Evolutionary conservation across 2,888 invertebrate species (phyloP).

Genomic region (Theretra japonica): DNA sequence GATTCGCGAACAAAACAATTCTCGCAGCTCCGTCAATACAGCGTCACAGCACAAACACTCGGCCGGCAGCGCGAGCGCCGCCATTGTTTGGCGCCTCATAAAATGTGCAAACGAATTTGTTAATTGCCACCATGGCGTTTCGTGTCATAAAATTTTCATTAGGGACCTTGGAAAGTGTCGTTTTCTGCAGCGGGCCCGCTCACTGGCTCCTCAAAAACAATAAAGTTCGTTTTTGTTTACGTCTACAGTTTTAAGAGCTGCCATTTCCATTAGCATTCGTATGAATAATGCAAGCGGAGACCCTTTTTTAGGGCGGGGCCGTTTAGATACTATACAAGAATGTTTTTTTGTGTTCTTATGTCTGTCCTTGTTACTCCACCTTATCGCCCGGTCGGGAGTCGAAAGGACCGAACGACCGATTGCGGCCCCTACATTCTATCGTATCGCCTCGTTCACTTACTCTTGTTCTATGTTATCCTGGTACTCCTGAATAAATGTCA

Average conservation of each 20-base stretch:
- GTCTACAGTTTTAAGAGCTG: constrained; percentile 58
- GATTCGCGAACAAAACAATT: constrained; percentile 40
- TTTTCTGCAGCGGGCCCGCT: constrained; percentile 31
- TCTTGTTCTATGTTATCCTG: neutral
- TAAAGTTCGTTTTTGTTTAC: constrained; percentile 58
- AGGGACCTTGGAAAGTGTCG: constrained; percentile 35
- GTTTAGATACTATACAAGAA: constrained; percentile 46
- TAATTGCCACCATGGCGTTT: constrained; percentile 51
- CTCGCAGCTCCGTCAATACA: constrained; percentile 31
- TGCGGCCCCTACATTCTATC: neutral
- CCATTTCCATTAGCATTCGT: constrained; percentile 62
- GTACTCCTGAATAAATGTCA: constrained; percentile 1
- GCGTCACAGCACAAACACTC: constrained; percentile 39
- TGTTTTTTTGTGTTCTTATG: constrained; percentile 46
- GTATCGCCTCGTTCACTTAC: neutral
- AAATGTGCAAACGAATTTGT: constrained; percentile 54
- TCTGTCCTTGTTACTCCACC: constrained; percentile 44
- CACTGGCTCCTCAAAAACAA: constrained; percentile 48
- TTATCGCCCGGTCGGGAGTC: constrained; percentile 35
- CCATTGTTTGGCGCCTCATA: constrained; percentile 41
- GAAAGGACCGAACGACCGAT: neutral
- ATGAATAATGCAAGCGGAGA: constrained; percentile 64
- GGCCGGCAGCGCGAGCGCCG: constrained; percentile 37
- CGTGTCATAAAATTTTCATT: constrained; percentile 50
- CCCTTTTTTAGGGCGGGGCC: constrained; percentile 48